These are phyloP conservation scores for Cepaea nemoralis DNA, from an alignment of 1,140 invertebrate genomes.

Conservation along the genomic window DNA sequence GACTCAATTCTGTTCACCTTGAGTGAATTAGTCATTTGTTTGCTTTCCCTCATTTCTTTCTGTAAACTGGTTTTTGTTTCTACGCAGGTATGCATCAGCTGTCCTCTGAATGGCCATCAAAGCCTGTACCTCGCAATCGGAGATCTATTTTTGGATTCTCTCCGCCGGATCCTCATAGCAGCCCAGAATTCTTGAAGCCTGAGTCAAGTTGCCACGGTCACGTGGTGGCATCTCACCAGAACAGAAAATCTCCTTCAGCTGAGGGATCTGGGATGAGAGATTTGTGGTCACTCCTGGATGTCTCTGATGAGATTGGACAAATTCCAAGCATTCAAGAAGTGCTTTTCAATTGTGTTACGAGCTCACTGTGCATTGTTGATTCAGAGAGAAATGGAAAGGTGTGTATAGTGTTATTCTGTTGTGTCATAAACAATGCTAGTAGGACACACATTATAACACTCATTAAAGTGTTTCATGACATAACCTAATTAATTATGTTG, in stretches of 20 bases:
- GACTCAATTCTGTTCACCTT: no score
- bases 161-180: background rate
- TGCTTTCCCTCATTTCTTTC: background rate
- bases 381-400: conserved; percentile 21
- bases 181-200: background rate
- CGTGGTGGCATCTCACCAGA: background rate
- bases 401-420: no score
- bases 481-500: no score
- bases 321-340: conserved; percentile 24
- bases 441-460: no score
- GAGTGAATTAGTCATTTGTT: no score
- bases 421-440: no score
- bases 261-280: background rate
- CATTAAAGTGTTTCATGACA: no score
- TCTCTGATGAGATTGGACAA: background rate
- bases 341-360: conserved; percentile 36
- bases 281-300: conserved; percentile 25
- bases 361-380: conserved; percentile 25
- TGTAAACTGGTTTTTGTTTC: background rate
- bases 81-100: conserved; percentile 4
- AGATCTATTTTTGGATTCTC: conserved; percentile 31
- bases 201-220: background rate
- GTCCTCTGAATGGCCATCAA: background rate
- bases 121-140: conserved; percentile 12
- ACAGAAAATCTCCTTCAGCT: background rate